Base-by-base conservation (phyloP, 1,140 invertebrate species). In the Mycetomoellerius zeteki region DNA sequence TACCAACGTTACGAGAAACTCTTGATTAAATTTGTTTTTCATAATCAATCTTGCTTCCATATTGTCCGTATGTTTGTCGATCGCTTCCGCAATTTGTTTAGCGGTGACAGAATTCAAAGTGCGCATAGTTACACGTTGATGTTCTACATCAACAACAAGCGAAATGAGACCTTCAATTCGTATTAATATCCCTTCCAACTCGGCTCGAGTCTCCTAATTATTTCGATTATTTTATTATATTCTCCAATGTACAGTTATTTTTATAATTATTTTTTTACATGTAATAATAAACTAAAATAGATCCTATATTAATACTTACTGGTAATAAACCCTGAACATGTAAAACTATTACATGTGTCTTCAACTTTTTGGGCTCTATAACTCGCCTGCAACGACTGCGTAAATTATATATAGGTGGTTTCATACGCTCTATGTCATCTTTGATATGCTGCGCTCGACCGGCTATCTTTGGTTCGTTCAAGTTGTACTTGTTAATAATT, bases 11-110 rank as follows among this genome's bases (percentile, higher is more conserved):
- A 95, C 93, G 78, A 95, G 92, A 93, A 95, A 95, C 77, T 95
- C 95, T 93, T 96, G 95, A 93, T 96, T 95, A 58, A 93, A 94
- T 92, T 96, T 95, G 85, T 96, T 96, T 86, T 91, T 95, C n/a
- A 94, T 94, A 71, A 95, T 94, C 88, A 96, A 87, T 93, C 93
- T 93, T 8, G 95, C 95, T 86, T 95, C 94, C 94, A 96, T 95
- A 62, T 91, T 94, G 8, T 92, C 88, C 56, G 93, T 93, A 88
- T 95, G 94, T 86, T 94, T 94, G 21, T 89, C 88, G 71, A 96
- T 96, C 43, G 93, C 94, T 69, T 96, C 93, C 0, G 95, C 95
- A 78, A 96, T 95, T 92, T 94, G 94, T 87, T 94, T 94, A 0
- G 95, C 93, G 14, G 93, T 94, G 43, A 95, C 93, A 88, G 93